Conservation (phyloP, 2,888 invertebrate genomes). For the Bruchidius siliquastri region DNA sequence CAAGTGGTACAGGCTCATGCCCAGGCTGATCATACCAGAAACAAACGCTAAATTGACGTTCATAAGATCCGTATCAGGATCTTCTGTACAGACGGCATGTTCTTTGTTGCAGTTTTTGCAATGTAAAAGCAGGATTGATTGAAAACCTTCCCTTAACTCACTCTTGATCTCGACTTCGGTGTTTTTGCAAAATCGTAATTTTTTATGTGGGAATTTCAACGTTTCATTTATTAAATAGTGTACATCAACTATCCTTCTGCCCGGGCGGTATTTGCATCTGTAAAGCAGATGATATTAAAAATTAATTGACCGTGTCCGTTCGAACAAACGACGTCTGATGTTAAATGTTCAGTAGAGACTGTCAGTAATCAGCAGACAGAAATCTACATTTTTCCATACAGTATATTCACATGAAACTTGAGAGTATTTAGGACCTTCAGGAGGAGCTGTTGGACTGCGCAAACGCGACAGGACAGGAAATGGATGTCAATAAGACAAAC, state of each 20-base stretch:
- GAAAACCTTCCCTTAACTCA: constrained; percentile 27
- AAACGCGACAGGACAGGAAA: too few species aligned
- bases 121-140: constrained; percentile 24
- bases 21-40: constrained; percentile 27
- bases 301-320: constrained; percentile 18
- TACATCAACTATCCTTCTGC: constrained; percentile 29
- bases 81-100: constrained; percentile 27
- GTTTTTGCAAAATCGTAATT: constrained; percentile 22
- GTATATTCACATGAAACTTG: too few species aligned
- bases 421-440: too few species aligned
- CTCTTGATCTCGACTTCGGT: constrained; percentile 26
- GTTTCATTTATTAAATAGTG: constrained; percentile 25
- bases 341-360: too few species aligned
- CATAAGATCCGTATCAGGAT: constrained; percentile 25
- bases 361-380: too few species aligned
- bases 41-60: constrained; percentile 29
- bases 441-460: too few species aligned
- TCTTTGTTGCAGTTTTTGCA: constrained; percentile 24
- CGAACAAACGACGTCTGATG: too few species aligned
- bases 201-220: constrained; percentile 26
- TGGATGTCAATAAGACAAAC: too few species aligned
- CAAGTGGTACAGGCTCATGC: constrained; percentile 25
- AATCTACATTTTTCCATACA: too few species aligned
- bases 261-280: constrained; percentile 26
- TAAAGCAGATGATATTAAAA: constrained; percentile 25